Evolutionary conservation across 2,888 invertebrate genomes (phyloP), one percentile per base, ranked within the genome.

Genomic region (Drosophila infuscata): DNA sequence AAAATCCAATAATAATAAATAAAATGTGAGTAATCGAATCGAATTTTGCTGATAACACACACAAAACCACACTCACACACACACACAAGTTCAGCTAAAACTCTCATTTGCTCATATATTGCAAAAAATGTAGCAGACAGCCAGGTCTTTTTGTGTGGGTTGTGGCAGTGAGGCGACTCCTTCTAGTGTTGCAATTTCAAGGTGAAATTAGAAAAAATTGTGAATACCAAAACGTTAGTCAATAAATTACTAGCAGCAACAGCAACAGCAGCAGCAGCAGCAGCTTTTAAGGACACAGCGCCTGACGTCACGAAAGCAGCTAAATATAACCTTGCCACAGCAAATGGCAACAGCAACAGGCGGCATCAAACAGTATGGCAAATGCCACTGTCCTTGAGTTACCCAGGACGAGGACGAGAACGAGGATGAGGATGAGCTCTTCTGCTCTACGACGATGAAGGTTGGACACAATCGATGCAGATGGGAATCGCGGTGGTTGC

Each of bases 321-420:
- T 41, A 29, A 56, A 65, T 57, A 65, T 60, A 65, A 70, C 79
- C 70, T 77, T 59, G 79, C 33, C 29, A n/a, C 46, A 32, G 25
- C 12, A 54, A 43, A 49, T 38, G 56, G 46, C n/a, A 56, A 15
- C 33, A 60, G 76, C 75, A 77, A 73, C 78, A 74, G 79, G 77
- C 72, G 56, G 43, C 38, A 52, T 46, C 46, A 25, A 46, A 46
- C 46, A 46, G 46, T 25, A 46, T 20, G 61, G 64, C 64, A 67
- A 63, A 35, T 30, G 32, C 43, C 35, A 25, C 62, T 74, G 58
- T 79, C 80, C 80, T 79, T 79, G 80, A 56, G 76, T 15, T 25
- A 41, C 33, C 33, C 58, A 35, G 64, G 35, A 65, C 76, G 62
- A 78, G 76, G 56, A 48, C 59, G 43, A 25, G 49, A 30, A 61